These are phyloP conservation scores for Muscicapa comitata DNA, from an alignment of 2,797 vertebrate species.

Conservation along the genomic window DNA sequence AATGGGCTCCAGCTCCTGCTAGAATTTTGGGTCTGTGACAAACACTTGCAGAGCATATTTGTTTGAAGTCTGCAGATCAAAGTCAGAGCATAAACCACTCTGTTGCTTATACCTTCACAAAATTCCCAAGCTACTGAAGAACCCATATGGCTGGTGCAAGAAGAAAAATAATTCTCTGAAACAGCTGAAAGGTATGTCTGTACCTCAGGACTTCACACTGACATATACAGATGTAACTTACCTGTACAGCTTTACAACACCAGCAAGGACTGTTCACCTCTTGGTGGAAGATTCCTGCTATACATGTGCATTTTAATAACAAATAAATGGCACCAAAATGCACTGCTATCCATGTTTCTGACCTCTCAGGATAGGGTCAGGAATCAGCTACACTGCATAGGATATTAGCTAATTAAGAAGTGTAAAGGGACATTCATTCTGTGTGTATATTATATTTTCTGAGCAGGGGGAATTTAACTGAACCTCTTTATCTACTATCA, in stretches of 20 bases:
- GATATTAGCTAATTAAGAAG: background rate
- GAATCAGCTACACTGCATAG: background rate
- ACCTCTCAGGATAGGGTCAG: background rate
- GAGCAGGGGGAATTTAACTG: background rate
- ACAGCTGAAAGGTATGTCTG: background rate
- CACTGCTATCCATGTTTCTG: background rate
- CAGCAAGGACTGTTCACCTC: background rate
- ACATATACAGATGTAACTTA: background rate
- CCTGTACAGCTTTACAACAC: background rate
- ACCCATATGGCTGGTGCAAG: background rate
- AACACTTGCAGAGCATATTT: background rate
- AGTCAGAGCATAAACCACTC: background rate
- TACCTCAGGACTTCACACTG: background rate
- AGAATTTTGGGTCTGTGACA: background rate
- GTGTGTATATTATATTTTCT: background rate
- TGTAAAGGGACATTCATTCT: background rate
- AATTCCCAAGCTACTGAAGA: background rate
- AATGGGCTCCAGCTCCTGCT: background rate
- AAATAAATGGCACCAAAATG: background rate
- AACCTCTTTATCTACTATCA: background rate
- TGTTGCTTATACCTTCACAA: background rate
- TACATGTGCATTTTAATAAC: background rate
- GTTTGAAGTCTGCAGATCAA: conserved; percentile 18
- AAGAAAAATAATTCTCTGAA: background rate
- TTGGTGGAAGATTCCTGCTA: background rate